Evolutionary conservation across 35 echinoderm and acorn worm species (phyloP).

Genomic region (Lytechinus variegatus): DNA sequence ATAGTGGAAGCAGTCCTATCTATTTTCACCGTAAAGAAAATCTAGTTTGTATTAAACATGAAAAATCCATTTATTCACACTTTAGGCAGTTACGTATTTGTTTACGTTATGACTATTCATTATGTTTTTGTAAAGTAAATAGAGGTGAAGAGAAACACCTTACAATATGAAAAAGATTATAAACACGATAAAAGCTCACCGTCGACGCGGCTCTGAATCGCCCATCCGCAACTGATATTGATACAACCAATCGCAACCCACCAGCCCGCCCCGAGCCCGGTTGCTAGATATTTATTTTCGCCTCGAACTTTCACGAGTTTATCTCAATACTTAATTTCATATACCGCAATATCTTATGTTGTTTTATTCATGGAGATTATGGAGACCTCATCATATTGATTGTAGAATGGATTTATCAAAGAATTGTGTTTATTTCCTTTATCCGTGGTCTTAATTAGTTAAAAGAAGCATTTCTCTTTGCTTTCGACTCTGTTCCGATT

Average conservation of each 20-base stretch:
- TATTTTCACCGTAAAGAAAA: no score
- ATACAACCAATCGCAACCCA: background rate
- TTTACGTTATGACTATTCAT: background rate
- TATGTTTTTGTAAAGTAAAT: background rate
- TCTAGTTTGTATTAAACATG: no score
- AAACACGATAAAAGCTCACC: background rate
- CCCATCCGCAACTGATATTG: background rate
- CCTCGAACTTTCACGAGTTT: background rate
- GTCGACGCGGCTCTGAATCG: background rate
- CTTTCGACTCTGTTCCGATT: no score
- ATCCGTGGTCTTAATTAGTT: no score
- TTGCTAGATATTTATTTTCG: conserved; percentile 24
- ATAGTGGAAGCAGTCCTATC: no score
- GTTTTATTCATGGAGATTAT: no score
- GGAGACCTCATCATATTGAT: no score
- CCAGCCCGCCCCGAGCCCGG: background rate
- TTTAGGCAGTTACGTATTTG: no score
- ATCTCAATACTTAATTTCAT: background rate
- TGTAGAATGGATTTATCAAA: no score
- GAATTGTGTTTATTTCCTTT: no score
- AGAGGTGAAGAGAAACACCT: background rate
- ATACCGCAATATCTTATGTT: background rate
- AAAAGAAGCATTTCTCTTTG: no score
- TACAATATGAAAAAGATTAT: background rate
- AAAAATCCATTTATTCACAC: no score